Conservation (phyloP, 2,888 invertebrate genomes). For the Byasa hedistus region DNA sequence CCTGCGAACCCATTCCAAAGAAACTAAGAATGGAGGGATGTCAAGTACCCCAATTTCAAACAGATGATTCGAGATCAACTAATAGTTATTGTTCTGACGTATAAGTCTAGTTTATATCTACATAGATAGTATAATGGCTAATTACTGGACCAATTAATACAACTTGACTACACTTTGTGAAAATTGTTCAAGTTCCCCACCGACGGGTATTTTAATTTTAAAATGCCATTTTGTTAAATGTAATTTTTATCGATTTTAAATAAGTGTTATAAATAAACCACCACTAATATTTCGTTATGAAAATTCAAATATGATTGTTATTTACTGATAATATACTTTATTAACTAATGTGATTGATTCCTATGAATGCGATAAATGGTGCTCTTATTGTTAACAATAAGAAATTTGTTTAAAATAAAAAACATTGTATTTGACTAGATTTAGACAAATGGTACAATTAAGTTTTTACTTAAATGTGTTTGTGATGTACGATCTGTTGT, state of each 20-base stretch:
- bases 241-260: slow-evolving; percentile 17
- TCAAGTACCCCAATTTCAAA: slow-evolving; percentile 37
- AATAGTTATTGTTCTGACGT: slow-evolving; percentile 55
- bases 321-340: slow-evolving; percentile 36
- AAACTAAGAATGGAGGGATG: slow-evolving; percentile 47
- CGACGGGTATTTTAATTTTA: slow-evolving; percentile 13
- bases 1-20: slow-evolving; percentile 64
- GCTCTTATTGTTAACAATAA: too few relatives aligned
- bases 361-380: background rate
- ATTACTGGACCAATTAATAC: too few relatives aligned
- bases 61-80: slow-evolving; percentile 57
- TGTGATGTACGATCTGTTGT: background rate
- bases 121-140: background rate
- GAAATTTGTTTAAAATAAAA: too few relatives aligned
- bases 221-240: slow-evolving; percentile 13
- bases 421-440: too few relatives aligned
- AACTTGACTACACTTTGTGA: background rate
- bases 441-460: too few relatives aligned
- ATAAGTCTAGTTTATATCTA: slow-evolving; percentile 27
- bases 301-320: slow-evolving; percentile 26
- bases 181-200: slow-evolving; percentile 4
- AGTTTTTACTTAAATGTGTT: too few relatives aligned
- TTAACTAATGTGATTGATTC: slow-evolving; percentile 29
- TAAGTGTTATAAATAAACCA: slow-evolving; percentile 3
- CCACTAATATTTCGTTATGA: background rate